Evolutionary conservation across 2,797 vertebrate species (phyloP), one percentile per base, ranked within the genome.

Genomic region (Echeneis naucrates): DNA sequence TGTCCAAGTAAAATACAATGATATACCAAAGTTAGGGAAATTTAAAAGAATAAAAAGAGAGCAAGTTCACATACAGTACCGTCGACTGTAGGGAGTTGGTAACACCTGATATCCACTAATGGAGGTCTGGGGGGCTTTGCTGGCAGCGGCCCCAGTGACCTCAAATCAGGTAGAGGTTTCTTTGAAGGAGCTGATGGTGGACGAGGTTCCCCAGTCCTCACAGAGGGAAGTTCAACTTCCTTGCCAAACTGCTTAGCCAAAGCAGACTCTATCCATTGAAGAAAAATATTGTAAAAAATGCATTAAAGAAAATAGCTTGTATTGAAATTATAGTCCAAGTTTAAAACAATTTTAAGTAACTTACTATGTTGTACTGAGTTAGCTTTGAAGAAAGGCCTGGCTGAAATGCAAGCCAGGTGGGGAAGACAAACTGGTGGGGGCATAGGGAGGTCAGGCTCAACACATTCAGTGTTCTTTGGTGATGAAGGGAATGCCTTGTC

Each of bases 71-170:
- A 21, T 62, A 40, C 23, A 33, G 47, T 69, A 87, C 89, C 72
- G 6, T 72, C 42, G 23, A 48, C 24, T 40, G 33, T 14, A 23
- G 9, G 58, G 2, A 2, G 21, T 17, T 30, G 24, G 75, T 87
- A 90, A 38, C 32, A 9, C 53, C 57, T 68, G 33, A 94, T 87
- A 64, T 94, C 85, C 5, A 95, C 88, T 4, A n/a, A 16, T 13
- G 89, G 90, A 27, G 94, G 94, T 81, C 92, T 90, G 44, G 48
- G 67, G 35, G 93, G 93, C 72, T 94, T 95, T 19, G 48, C 38
- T 4, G 92, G 92, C 6, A 6, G 2, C 2, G 82, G 67, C 1
- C 91, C 84, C 33, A 91, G 55, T 16, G 19, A 74, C 26, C 21
- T 55, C 52, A 74, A 32, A 26, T 92, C 92, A 66, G 92, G 87